A percentile compares a stretch with the other conserved stretches of the same genome.
phyloP scores from a whole-genome alignment of 1,140 invertebrate species.

The Ephestia elutella region DNA sequence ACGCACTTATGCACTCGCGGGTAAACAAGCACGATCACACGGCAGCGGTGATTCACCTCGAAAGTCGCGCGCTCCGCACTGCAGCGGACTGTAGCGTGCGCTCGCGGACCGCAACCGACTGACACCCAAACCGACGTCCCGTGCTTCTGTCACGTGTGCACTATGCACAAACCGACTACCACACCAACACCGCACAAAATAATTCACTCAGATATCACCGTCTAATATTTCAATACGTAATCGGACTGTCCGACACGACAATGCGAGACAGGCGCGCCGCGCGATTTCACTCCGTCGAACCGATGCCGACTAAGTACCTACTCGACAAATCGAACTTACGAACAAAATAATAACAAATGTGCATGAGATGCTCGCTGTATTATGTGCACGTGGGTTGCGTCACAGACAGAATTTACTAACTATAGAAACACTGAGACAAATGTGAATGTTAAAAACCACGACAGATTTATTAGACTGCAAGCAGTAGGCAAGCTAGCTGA shows the following conservation, averaged over 20 bases:
- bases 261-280: conserved; percentile 48
- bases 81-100: conserved; percentile 52
- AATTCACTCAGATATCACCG: conserved; percentile 42
- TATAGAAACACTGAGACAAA: conserved; percentile 31
- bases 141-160: conserved; percentile 63
- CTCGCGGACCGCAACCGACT: conserved; percentile 53
- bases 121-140: conserved; percentile 63
- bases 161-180: conserved; percentile 22
- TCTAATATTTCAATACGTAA: conserved; percentile 39
- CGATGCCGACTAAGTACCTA: conserved; percentile 46
- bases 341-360: conserved; percentile 79
- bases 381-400: conserved; percentile 71
- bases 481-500: conserved; percentile 45
- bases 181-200: conserved; percentile 56
- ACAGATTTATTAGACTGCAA: conserved; percentile 44
- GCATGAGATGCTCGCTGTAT: conserved; percentile 73
- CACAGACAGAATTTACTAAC: conserved; percentile 40
- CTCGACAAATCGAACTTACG: conserved; percentile 69
- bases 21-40: conserved; percentile 68
- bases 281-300: conserved; percentile 57
- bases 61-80: conserved; percentile 54
- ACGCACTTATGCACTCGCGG: conserved; percentile 68
- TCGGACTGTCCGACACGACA: conserved; percentile 45
- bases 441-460: conserved; percentile 38
- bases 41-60: conserved; percentile 68